Percentiles rank a stretch among this genome's conserved stretches.
phyloP scores from a whole-genome alignment of 2,888 invertebrate species.

The Drosophila neotestacea region DNA sequence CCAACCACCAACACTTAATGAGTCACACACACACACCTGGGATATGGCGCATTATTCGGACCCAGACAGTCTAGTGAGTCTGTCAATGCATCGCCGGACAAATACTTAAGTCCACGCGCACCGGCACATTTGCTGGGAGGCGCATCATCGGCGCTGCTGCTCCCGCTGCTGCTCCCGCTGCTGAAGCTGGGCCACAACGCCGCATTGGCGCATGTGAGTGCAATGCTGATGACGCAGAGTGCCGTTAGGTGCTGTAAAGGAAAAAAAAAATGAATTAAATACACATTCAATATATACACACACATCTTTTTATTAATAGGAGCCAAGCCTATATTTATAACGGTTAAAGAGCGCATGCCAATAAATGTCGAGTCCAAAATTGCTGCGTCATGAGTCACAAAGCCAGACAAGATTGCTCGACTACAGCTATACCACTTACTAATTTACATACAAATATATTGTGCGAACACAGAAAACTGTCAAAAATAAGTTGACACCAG shows the following conservation, averaged over 20 bases:
- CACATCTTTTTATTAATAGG: conserved; percentile 18
- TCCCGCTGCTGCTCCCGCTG: conserved; percentile 45
- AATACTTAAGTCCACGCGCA: conserved; percentile 91
- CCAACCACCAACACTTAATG: conserved; percentile 22
- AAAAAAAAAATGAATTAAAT: conserved; percentile 24
- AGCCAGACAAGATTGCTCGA: background rate
- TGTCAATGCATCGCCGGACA: conserved; percentile 94
- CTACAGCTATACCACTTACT: conserved; percentile 2
- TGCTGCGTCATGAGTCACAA: conserved; percentile 35
- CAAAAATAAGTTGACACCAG: too few species aligned
- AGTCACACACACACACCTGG: conserved; percentile 87
- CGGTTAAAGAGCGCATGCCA: conserved; percentile 49
- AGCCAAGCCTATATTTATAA: conserved; percentile 40
- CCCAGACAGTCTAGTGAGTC: conserved; percentile 92
- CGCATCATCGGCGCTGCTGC: conserved; percentile 73
- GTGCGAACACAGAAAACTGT: too few species aligned
- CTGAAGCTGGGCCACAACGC: conserved; percentile 83
- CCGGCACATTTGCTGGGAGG: conserved; percentile 86
- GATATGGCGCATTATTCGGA: conserved; percentile 93
- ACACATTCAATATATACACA: conserved; percentile 12
- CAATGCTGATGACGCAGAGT: conserved; percentile 80
- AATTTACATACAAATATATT: background rate
- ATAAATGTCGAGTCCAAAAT: conserved; percentile 34
- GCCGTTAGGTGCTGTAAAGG: conserved; percentile 79
- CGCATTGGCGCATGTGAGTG: conserved; percentile 76